Evolutionary conservation across 2,888 invertebrate genomes (phyloP), one percentile per base, ranked within the genome.

Genomic region (Epinotia brunnichana): DNA sequence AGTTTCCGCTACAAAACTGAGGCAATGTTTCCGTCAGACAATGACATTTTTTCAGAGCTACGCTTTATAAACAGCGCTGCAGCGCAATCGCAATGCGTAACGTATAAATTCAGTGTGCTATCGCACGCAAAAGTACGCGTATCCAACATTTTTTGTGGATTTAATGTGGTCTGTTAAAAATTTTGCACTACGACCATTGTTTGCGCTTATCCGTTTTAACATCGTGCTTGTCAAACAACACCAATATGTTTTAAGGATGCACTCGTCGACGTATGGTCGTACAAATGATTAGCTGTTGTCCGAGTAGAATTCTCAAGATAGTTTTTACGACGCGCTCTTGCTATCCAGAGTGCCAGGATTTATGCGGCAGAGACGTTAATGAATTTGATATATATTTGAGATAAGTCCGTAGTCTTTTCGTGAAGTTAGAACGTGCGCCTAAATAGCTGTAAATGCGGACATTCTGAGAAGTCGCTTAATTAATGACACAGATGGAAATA

Each of bases 1-100:
- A 77, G 77, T 76, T 78, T 76, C 79, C 76, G 76, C 78, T 78
- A 74, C 74, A 78, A 76, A 78, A 81, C 78, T 76, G 73, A 77
- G 75, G 73, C 75, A 76, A 75, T 80, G 76, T 79, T 79, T 79
- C 74, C 70, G 75, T 77, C 75, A 76, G 80, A 79, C 80, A 83
- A 75, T 70, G 69, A 73, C 71, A 77, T 75, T 81, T 78, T 78
- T 77, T 83, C 78, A 82, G 77, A 74, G 74, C 74, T 74, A 74
- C 77, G 75, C 77, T 77, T 68, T 75, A 74, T 77, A 75, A 71
- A 71, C 73, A 74, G 41, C 70, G 56, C 63, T 54, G 61, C 68
- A 48, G 62, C 41, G 68, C 73, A 54, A 73, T 74, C 60, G 66
- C 59, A 69, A 68, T 68, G 72, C 71, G 74, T 74, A 70, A 64